A percentile compares a stretch with the other conserved stretches of the same genome.
These are phyloP conservation scores for Cydia fagiglandana DNA, from an alignment of 1,140 invertebrate genomes.

Conservation along the genomic window DNA sequence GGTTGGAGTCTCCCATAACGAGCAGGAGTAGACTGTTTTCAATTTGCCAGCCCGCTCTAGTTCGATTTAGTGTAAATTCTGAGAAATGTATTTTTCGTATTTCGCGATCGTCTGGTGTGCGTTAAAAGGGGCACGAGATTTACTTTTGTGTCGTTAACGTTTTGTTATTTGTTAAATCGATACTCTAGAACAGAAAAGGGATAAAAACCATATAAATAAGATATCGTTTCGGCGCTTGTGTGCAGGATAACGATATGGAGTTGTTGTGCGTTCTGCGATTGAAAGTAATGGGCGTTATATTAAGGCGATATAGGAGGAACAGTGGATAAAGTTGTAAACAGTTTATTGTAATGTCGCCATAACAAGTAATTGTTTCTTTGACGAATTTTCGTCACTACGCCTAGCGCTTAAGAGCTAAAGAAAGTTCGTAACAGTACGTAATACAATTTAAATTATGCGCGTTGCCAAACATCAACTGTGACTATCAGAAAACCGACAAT, in stretches of 20 bases:
- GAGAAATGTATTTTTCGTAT: slow-evolving; percentile 56
- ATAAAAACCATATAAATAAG: neutral
- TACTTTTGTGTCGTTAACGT: slow-evolving; percentile 32
- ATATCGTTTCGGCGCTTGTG: neutral
- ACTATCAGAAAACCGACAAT: too few species aligned
- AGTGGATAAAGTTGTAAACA: slow-evolving; percentile 6
- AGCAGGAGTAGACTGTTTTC: slow-evolving; percentile 73
- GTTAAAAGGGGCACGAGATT: slow-evolving; percentile 35
- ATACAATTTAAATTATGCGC: neutral
- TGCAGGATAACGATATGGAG: neutral
- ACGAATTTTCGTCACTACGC: neutral
- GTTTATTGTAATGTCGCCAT: slow-evolving; percentile 2
- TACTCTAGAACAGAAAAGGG: neutral
- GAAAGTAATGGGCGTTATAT: slow-evolving; percentile 19
- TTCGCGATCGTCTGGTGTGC: slow-evolving; percentile 34
- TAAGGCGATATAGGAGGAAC: neutral
- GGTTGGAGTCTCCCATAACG: slow-evolving; percentile 67
- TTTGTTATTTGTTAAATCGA: slow-evolving; percentile 14
- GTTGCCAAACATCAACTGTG: too few species aligned
- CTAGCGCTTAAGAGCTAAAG: neutral
- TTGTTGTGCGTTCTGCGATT: neutral
- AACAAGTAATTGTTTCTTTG: neutral
- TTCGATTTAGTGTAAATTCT: slow-evolving; percentile 70
- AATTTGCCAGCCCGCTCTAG: slow-evolving; percentile 63
- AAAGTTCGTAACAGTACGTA: neutral